Percentiles rank a stretch among this genome's conserved stretches.
These are phyloP conservation scores for silkworm (Bombyx mori) DNA, from an alignment of 1,140 invertebrate genomes.

Conservation along the genomic window ASM3026992v2 NC_085115.1:8706001-8706500, in stretches of 20 bases:
- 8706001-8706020: no score
- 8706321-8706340: constrained; percentile 34
- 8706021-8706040: no score
- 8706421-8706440: no score
- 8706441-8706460: no score
- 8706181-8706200: constrained; percentile 40
- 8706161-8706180: constrained; percentile 28
- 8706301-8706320: constrained; percentile 39
- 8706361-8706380: no score
- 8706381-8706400: no score
- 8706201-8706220: constrained; percentile 42
- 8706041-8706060: neutral
- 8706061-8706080: neutral
- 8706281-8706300: constrained; percentile 2
- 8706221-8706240: constrained; percentile 41
- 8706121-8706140: constrained; percentile 42
- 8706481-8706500: no score
- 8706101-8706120: constrained; percentile 35
- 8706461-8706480: no score
- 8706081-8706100: constrained; percentile 6
- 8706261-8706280: constrained; percentile 2
- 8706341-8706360: constrained; percentile 9
- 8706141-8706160: constrained; percentile 42
- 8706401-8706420: no score
- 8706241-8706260: constrained; percentile 4